phyloP scores from a whole-genome alignment of 2,797 vertebrate genomes.

The Brachyalestes nurse region DNA sequence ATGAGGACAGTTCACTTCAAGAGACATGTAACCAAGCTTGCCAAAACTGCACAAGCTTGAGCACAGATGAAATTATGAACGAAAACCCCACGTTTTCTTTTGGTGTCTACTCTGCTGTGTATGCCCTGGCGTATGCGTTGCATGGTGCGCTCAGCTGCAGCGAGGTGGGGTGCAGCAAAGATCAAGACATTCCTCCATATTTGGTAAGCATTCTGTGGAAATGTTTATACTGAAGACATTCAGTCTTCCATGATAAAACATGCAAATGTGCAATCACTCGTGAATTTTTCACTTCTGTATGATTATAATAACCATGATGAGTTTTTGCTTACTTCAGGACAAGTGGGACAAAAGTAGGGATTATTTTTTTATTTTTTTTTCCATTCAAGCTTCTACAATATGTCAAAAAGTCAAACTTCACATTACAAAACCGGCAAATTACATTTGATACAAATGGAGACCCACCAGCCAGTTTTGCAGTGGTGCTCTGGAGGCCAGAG shows the following conservation, averaged over 20 bases:
- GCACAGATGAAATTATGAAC: background rate
- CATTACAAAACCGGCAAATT: conserved; percentile 71
- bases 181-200: conserved; percentile 73
- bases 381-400: conserved; percentile 78
- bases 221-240: background rate
- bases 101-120: conserved; percentile 76
- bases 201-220: conserved; percentile 74
- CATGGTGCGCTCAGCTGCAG: conserved; percentile 79
- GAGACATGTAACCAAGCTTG: conserved; percentile 74
- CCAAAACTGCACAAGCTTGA: conserved; percentile 59
- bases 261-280: too few relatives aligned
- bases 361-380: background rate
- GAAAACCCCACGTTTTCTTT: conserved; percentile 70
- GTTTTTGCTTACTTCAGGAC: too few relatives aligned
- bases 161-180: conserved; percentile 63
- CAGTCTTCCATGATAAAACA: too few relatives aligned
- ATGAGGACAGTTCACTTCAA: background rate
- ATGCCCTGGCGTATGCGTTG: conserved; percentile 79
- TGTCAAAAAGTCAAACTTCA: conserved; percentile 82
- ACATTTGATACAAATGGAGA: conserved; percentile 78
- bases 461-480: conserved; percentile 68
- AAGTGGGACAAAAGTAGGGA: too few relatives aligned
- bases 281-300: too few relatives aligned
- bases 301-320: too few relatives aligned
- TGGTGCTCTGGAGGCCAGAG: conserved; percentile 80